These are phyloP conservation scores for Myocastor coypus DNA, from an alignment of 2,113 vertebrate species.

Conservation along the genomic window DNA sequence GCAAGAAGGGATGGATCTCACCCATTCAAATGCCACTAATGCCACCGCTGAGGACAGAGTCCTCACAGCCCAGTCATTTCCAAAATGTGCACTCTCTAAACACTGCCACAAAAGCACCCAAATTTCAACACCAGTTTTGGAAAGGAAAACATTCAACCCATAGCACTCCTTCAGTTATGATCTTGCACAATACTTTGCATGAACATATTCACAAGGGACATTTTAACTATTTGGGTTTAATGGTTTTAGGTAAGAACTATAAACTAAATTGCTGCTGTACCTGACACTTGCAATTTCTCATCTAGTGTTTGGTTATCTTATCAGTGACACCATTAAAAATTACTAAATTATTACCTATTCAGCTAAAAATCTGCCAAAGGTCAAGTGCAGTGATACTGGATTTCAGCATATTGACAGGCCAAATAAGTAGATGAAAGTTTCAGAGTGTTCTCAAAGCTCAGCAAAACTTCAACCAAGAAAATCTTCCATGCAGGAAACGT, in stretches of 20 bases:
- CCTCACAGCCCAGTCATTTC: neutral
- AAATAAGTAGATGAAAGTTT: conserved; percentile 52
- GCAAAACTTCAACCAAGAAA: conserved; percentile 56
- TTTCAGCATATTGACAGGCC: conserved; percentile 20
- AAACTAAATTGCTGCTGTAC: conserved; percentile 18
- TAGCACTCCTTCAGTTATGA: neutral
- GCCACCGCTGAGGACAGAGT: neutral
- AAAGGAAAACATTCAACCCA: neutral
- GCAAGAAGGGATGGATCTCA: neutral
- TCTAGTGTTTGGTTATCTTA: conserved; percentile 58
- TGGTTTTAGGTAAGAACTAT: conserved; percentile 51
- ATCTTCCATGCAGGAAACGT: conserved; percentile 48
- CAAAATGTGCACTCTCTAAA: neutral
- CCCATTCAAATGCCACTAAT: neutral
- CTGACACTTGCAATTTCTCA: conserved; percentile 48
- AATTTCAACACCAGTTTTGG: conserved; percentile 20
- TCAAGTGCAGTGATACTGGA: conserved; percentile 52
- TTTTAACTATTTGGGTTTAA: conserved; percentile 50
- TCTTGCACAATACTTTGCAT: conserved; percentile 32
- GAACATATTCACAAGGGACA: conserved; percentile 21
- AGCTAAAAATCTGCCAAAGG: conserved; percentile 64
- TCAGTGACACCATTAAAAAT: conserved; percentile 62
- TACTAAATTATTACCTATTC: conserved; percentile 63
- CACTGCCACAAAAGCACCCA: neutral
- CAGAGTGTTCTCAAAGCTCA: conserved; percentile 55